phyloP scores from a whole-genome alignment of 2,797 vertebrate genomes.

The Spinus olivaceus region DNA sequence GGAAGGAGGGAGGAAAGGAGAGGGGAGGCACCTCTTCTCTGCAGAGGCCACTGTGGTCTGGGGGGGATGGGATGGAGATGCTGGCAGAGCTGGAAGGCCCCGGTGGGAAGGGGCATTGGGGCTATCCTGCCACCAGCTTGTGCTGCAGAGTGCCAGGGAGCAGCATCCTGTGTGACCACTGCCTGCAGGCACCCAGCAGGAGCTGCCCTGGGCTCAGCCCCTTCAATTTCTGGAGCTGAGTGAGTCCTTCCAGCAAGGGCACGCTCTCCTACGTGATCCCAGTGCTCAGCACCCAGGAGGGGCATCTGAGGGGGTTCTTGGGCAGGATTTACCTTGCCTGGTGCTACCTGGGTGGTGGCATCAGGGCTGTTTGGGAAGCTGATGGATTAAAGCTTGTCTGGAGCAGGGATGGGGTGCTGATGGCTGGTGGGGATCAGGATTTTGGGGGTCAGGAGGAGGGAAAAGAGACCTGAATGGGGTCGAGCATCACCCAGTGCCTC shows the following conservation, averaged over 20 bases:
- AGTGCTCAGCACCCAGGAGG: accelerated
- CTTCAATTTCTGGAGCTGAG: not conserved
- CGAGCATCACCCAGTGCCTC: not conserved
- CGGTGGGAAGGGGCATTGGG: not conserved
- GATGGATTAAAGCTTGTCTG: no score
- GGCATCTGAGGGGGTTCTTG: not conserved
- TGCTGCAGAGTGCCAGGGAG: not conserved
- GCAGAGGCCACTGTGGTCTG: accelerated
- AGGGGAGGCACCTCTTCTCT: not conserved
- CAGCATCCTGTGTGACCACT: accelerated
- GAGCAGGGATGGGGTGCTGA: no score
- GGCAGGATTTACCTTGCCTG: not conserved
- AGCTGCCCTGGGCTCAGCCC: not conserved
- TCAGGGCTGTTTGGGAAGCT: no score
- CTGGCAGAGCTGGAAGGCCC: not conserved
- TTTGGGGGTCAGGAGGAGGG: no score
- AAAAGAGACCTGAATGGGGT: accelerated
- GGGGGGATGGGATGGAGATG: not conserved
- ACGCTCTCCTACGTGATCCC: accelerated
- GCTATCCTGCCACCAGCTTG: not conserved
- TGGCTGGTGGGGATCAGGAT: no score
- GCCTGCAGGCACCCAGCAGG: not conserved
- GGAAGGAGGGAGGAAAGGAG: not conserved
- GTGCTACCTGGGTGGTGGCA: not conserved
- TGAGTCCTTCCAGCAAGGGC: not conserved